Evolutionary conservation across 1,140 invertebrate species (phyloP).

Genomic region (Zaprionus tsacasi): DNA sequence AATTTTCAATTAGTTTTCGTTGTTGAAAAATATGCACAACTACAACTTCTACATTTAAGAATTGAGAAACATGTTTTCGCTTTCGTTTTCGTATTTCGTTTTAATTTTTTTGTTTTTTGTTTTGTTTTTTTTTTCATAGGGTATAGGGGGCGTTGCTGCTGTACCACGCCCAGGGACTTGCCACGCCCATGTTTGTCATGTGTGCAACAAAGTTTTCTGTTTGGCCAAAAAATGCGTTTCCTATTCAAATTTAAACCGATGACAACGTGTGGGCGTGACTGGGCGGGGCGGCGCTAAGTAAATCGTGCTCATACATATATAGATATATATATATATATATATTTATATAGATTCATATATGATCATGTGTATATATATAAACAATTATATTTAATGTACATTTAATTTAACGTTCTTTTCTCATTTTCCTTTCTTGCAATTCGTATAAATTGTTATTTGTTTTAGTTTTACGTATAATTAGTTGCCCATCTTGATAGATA

Average conservation of each 20-base stretch:
- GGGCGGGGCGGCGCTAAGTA: constrained; percentile 14
- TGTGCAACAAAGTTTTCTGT: constrained; percentile 67
- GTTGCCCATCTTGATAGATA: constrained; percentile 55
- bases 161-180: constrained; percentile 40
- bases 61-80: constrained; percentile 42
- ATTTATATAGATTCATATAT: constrained; percentile 48
- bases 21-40: constrained; percentile 68
- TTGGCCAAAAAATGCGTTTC: constrained; percentile 65
- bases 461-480: constrained; percentile 78
- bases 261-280: constrained; percentile 48
- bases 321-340: constrained; percentile 39
- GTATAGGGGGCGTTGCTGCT: constrained; percentile 6
- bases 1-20: constrained; percentile 71
- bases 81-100: constrained; percentile 16
- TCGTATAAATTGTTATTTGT: constrained; percentile 53
- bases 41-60: constrained; percentile 53
- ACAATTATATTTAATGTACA: constrained; percentile 80
- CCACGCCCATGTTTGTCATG: constrained; percentile 56
- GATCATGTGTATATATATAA: constrained; percentile 63
- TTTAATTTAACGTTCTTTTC: constrained; percentile 53
- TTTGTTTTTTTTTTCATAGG: constrained; percentile 15
- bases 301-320: constrained; percentile 35
- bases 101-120: constrained; percentile 11
- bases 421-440: constrained; percentile 34
- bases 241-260: constrained; percentile 77